Evolutionary conservation across 1,140 invertebrate species (phyloP), one percentile per base, ranked within the genome.

Genomic region (Spodoptera litura): DNA sequence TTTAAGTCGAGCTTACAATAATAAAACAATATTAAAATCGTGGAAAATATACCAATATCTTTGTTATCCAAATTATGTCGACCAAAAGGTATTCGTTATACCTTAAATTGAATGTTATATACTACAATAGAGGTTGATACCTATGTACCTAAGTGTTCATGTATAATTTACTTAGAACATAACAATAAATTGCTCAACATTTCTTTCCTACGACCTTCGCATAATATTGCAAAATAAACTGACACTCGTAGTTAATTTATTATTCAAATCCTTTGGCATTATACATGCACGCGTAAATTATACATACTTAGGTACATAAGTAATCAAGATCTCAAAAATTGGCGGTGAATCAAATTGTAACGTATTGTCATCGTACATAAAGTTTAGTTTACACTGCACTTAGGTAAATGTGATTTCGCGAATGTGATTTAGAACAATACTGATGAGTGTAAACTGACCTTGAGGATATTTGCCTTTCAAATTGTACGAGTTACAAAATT

Each of bases 121-220:
- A 25, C 5, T 10, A 59, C 0, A 59, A 31, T 31, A 31, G 56
- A 59, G 20, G 56, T 59, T 27, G 27, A 31, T 59, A 12, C 9
- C 56, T 11, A 61, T 62, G 31, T 62, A 44, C 61, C 38, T 25
- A 66, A 66, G n/a, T 66, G 38, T 66, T 49, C 38, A 64, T 64
- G 61, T 44, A 44, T 64, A 64, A 44, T 59, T 27, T 31, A 1
- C 20, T 27, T 58, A 56, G 20, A 20, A 49, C 25, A 5, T 20
- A 15, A 51, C 49, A 66, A 66, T 44, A 66, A 66, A 66, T 66
- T 49, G 62, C 62, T 66, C 62, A 66, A 49, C 5, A 49, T 49
- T 49, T 20, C 11, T 66, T 66, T 49, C 8, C 49, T 20, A 66
- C 15, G 38, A 38, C 62, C 38, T 66, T 66, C 38, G 38, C 38